Base-by-base conservation (phyloP, 2,888 invertebrate species). In the Calephelis perditalis region DNA sequence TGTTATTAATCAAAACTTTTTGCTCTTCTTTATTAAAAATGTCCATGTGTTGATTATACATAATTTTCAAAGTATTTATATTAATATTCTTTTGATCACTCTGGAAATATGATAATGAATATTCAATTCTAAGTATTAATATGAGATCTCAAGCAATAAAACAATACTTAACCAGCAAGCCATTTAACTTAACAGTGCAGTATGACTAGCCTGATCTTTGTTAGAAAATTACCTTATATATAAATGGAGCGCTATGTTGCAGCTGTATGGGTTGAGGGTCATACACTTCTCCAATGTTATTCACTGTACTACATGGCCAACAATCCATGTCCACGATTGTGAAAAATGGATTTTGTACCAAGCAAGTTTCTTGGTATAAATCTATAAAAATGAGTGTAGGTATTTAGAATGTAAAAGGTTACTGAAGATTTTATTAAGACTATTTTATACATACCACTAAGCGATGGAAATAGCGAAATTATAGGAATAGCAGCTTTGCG, bases 331-430 rank as follows among this genome's bases (percentile, higher is more conserved):
- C 95, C n/a, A 92, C 91, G 9, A 96, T 93, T 76, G 93, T 93
- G 77, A 96, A 97, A 76, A 94, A 96, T 11, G 97, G 97, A 84
- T 97, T 97, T 76, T 94, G 94, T 69, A 97, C 83, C 46, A 97
- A 85, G 77, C 97, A 97, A 73, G 95, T 94, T 82, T 97, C 96
- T 86, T 97, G 96, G 73, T 97, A 96, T 54, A 94, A 92, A 78
- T 94, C 96, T 93, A 85, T 70, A 64, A 65, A 35, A 62, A 61
- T 43, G 26, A 26, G 35, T 52, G 43, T 10, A 46, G 5, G 7
- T 43, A 37, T 45, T 12, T 15, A 47, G 7, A 36, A 37, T 15
- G 8, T 15, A 35, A 35, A 26, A 10, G 52, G 7, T 54, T 54
- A 5, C 35, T 10, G 3, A 52, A 35, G 26, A 54, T 54, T 15